phyloP scores from a whole-genome alignment of 2,113 vertebrate genomes.

The Corynorhinus townsendii region DNA sequence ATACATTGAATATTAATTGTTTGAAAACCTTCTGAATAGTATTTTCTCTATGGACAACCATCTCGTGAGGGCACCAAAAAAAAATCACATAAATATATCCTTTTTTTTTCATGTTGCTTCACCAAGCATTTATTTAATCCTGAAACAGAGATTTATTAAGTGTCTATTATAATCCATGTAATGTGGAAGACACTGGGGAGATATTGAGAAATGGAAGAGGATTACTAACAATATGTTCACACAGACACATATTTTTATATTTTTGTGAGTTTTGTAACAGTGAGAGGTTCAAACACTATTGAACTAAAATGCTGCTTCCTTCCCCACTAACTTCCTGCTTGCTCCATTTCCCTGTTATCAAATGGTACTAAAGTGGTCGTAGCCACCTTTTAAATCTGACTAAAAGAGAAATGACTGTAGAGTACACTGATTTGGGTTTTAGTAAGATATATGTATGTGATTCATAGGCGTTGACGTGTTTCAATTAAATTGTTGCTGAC shows the following conservation, averaged over 20 bases:
- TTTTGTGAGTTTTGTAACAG: background rate
- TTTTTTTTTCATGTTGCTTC: background rate
- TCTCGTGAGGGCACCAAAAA: background rate
- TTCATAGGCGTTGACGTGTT: background rate
- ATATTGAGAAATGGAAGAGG: background rate
- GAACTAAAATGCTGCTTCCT: background rate
- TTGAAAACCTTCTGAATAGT: background rate
- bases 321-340: background rate
- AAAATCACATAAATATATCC: background rate
- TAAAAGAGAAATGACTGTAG: background rate
- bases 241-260: background rate
- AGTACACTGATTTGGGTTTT: background rate
- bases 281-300: background rate
- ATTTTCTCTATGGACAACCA: background rate
- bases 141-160: background rate
- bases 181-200: background rate
- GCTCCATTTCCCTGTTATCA: rapidly evolving
- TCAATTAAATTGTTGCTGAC: background rate
- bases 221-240: background rate
- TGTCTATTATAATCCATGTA: background rate
- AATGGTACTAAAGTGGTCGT: background rate
- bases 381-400: background rate
- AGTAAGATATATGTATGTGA: background rate
- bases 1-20: background rate
- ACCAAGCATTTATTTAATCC: background rate